Evolutionary conservation across 2,113 vertebrate genomes (phyloP).

Genomic region (sheep (Ovis aries)): DNA sequence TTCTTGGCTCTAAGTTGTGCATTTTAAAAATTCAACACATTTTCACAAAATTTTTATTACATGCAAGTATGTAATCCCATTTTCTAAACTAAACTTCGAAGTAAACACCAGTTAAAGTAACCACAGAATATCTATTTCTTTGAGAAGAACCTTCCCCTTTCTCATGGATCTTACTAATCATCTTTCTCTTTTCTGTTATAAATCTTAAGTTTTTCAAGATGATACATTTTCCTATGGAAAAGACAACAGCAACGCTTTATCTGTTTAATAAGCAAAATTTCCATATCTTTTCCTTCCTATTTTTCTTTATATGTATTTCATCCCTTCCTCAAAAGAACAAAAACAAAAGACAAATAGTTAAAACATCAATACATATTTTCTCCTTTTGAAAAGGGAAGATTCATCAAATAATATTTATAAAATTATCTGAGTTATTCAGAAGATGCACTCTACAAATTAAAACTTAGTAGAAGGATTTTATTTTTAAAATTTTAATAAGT

Average conservation of each 20-base stretch:
- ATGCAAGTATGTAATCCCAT: background rate
- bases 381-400: background rate
- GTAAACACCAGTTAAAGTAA: background rate
- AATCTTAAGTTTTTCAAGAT: background rate
- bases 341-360: background rate
- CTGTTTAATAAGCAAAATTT: background rate
- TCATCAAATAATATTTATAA: slow-evolving; percentile 47
- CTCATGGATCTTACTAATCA: background rate
- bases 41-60: background rate
- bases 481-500: slow-evolving; percentile 54
- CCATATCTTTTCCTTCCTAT: background rate
- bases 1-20: background rate
- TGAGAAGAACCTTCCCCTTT: background rate
- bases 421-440: slow-evolving; percentile 44
- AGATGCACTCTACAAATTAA: slow-evolving; percentile 42
- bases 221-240: background rate
- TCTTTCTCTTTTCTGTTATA: background rate
- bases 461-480: slow-evolving; percentile 32
- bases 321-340: background rate
- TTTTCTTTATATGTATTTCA: background rate
- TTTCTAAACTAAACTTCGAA: background rate
- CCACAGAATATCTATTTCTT: background rate
- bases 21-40: background rate
- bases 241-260: background rate
- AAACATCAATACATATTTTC: background rate